Evolutionary conservation across 2,797 vertebrate species (phyloP).

Genomic region (Enteromius unitaeniatus): DNA sequence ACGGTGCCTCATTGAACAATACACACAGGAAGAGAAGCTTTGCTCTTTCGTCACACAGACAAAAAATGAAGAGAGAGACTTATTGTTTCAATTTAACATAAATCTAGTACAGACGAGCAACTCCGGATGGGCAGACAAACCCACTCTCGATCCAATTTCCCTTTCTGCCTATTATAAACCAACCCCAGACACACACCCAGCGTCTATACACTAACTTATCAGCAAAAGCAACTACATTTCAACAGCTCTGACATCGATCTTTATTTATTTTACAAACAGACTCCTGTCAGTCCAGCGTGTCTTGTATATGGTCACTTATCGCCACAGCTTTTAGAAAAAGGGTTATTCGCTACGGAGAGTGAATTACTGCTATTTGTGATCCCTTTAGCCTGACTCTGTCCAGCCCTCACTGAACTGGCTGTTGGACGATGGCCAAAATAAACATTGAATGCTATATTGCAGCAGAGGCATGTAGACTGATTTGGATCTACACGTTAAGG

Average conservation of each 20-base stretch:
- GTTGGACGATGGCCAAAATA: constrained; percentile 29
- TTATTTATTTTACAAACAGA: constrained; percentile 48
- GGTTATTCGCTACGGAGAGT: not conserved
- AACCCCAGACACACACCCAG: constrained; percentile 1
- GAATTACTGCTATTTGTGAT: constrained; percentile 17
- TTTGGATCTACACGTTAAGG: constrained; percentile 45
- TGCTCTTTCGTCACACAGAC: constrained; percentile 31
- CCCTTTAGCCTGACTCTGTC: constrained; percentile 10
- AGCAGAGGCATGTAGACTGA: constrained; percentile 44
- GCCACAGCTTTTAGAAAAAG: constrained; percentile 17
- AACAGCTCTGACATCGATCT: constrained; percentile 8
- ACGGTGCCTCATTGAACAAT: constrained; percentile 47
- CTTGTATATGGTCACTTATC: constrained; percentile 30
- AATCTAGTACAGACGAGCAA: constrained; percentile 24
- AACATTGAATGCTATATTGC: constrained; percentile 33
- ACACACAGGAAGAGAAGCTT: constrained; percentile 49
- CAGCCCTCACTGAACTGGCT: constrained; percentile 22
- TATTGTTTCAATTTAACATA: constrained; percentile 27
- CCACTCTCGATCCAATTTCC: not conserved
- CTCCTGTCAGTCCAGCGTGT: constrained; percentile 13
- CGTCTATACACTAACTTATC: not conserved
- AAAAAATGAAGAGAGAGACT: constrained; percentile 9
- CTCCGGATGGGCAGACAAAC: not conserved
- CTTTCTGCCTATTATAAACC: not conserved
- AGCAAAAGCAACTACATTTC: constrained; percentile 20